A percentile compares a stretch with the other conserved stretches of the same genome.
These are phyloP conservation scores for Acleris holmiana DNA, from an alignment of 2,888 invertebrate genomes.

Conservation along the genomic window DNA sequence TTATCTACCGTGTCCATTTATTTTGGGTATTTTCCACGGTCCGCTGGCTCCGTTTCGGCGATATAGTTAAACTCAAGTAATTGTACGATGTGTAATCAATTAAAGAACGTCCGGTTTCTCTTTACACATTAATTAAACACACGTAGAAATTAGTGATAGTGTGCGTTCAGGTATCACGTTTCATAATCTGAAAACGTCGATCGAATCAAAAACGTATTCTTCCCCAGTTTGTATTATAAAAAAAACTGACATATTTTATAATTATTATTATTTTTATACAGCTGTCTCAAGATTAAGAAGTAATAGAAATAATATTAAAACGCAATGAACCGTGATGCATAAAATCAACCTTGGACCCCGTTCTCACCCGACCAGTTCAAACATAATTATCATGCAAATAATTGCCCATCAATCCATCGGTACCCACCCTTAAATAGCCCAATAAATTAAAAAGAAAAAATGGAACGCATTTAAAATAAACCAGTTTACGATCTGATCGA, in stretches of 20 bases:
- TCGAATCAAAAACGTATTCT: too few species aligned
- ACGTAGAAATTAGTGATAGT: too few species aligned
- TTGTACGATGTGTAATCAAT: slow-evolving; percentile 38
- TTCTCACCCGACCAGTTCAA: slow-evolving; percentile 68
- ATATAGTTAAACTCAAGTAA: slow-evolving; percentile 29
- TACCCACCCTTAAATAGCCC: slow-evolving; percentile 64
- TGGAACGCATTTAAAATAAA: slow-evolving; percentile 58
- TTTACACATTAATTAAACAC: slow-evolving; percentile 19
- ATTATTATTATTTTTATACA: slow-evolving; percentile 7
- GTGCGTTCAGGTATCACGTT: too few species aligned
- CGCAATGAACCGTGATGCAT: slow-evolving; percentile 35
- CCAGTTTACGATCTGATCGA: slow-evolving; percentile 60
- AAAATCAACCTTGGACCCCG: slow-evolving; percentile 35
- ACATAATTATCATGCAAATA: slow-evolving; percentile 75
- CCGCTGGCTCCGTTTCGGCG: slow-evolving; percentile 29
- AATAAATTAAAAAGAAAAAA: slow-evolving; percentile 75
- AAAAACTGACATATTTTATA: neutral
- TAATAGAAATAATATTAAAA: slow-evolving; percentile 29
- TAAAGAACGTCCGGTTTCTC: slow-evolving; percentile 35
- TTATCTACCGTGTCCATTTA: slow-evolving; percentile 38
- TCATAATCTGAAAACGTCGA: too few species aligned
- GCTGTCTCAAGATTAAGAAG: slow-evolving; percentile 24
- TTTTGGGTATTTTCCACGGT: slow-evolving; percentile 37
- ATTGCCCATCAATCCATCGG: slow-evolving; percentile 62
- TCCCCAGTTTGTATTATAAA: too few species aligned